Evolutionary conservation across 2,888 invertebrate species (phyloP).

Genomic region (Eristalis arbustorum): DNA sequence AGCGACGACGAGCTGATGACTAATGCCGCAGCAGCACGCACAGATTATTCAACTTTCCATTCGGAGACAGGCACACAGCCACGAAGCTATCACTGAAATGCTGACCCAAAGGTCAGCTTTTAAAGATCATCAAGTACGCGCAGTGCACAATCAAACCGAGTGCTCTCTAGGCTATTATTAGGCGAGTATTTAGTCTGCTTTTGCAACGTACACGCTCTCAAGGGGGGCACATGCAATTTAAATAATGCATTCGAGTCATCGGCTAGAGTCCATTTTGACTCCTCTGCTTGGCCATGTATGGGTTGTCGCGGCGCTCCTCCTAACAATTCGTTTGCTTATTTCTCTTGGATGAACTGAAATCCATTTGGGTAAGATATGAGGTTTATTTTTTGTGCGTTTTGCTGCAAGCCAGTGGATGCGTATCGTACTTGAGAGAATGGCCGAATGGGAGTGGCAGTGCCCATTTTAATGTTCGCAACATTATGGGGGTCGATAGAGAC

Average conservation of each 20-base stretch:
- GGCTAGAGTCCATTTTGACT: constrained; percentile 14
- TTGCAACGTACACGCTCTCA: not conserved
- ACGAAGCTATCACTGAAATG: constrained; percentile 14
- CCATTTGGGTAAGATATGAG: constrained; percentile 27
- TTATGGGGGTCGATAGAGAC: constrained; percentile 38
- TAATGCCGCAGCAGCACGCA: constrained; percentile 25
- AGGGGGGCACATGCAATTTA: constrained; percentile 7
- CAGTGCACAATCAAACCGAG: not conserved
- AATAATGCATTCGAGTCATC: constrained; percentile 50
- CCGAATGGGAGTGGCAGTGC: constrained; percentile 54
- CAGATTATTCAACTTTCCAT: constrained; percentile 37
- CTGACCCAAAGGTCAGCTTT: constrained; percentile 46
- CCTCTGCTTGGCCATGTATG: constrained; percentile 6
- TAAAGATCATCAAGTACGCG: constrained; percentile 21
- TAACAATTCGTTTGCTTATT: not conserved
- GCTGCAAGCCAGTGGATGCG: constrained; percentile 29
- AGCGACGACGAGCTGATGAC: not conserved
- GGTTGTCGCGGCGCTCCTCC: constrained; percentile 39
- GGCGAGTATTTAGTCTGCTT: constrained; percentile 13
- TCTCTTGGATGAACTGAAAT: constrained; percentile 5
- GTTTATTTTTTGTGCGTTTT: constrained; percentile 5
- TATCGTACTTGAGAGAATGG: not conserved
- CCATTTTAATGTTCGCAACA: constrained; percentile 38
- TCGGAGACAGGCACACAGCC: not conserved
- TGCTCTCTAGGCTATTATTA: constrained; percentile 37